Evolutionary conservation across 2,113 vertebrate genomes (phyloP).

Genomic region (Silurus glanis): DNA sequence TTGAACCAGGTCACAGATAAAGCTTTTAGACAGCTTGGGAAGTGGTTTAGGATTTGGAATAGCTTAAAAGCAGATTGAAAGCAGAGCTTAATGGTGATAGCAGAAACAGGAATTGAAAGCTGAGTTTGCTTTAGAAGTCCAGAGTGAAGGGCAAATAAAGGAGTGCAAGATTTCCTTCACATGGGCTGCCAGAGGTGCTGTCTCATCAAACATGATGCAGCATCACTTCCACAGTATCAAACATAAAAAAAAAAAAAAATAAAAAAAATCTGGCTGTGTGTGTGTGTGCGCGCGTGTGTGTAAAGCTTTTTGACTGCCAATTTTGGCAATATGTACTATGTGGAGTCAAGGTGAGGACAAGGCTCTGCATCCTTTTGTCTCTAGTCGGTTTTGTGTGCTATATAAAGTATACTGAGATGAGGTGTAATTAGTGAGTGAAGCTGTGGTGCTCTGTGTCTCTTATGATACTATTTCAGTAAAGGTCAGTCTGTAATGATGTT

Average conservation of each 20-base stretch:
- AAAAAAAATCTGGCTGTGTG: not conserved
- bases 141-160: conserved; percentile 20
- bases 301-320: not conserved
- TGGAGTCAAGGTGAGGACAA: not conserved
- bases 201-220: not conserved
- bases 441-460: not conserved
- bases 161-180: not conserved
- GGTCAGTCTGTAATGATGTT: not conserved
- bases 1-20: conserved; percentile 43
- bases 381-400: not conserved
- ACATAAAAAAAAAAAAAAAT: not conserved
- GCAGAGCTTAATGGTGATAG: conserved; percentile 49
- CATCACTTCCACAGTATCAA: not conserved
- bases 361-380: not conserved
- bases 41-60: conserved; percentile 49
- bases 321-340: not conserved
- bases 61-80: conserved; percentile 43
- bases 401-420: not conserved
- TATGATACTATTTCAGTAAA: not conserved
- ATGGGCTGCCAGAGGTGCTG: not conserved
- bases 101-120: conserved; percentile 52
- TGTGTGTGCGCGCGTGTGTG: not conserved
- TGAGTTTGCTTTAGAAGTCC: conserved; percentile 32
- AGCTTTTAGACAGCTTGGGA: conserved; percentile 53
- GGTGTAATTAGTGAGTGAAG: not conserved